phyloP scores from a whole-genome alignment of 2,888 invertebrate species.

The Rhynchonema sp. region DNA sequence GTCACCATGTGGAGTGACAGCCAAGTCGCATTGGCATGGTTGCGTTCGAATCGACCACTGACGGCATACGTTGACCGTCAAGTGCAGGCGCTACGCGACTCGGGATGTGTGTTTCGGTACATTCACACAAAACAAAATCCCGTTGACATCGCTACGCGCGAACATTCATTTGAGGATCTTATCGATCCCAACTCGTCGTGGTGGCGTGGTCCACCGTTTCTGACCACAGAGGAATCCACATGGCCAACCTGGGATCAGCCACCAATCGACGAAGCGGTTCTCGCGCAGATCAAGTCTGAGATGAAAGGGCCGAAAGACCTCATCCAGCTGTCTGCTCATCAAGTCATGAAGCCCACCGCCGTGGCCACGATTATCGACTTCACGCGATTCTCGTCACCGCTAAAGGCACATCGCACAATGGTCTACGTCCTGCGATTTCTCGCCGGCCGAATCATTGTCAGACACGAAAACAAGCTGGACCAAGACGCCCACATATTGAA shows the following conservation, averaged over 20 bases:
- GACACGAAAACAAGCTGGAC: no score
- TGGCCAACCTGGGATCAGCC: slow-evolving; percentile 1
- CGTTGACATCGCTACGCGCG: slow-evolving; percentile 19
- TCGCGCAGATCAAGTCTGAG: no score
- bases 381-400: no score
- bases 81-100: not conserved
- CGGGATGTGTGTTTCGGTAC: slow-evolving; percentile 9
- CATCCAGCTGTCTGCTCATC: no score
- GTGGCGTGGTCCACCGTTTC: slow-evolving; percentile 10
- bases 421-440: no score
- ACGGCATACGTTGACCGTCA: not conserved
- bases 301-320: no score
- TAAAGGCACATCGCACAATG: no score
- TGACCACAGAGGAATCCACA: not conserved
- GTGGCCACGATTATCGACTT: no score
- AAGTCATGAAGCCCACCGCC: no score
- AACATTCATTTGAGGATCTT: slow-evolving; percentile 9
- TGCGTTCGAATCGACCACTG: not conserved
- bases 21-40: not conserved
- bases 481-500: no score
- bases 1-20: not conserved
- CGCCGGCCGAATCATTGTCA: no score
- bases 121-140: slow-evolving; percentile 17
- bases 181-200: slow-evolving; percentile 4
- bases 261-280: not conserved